Conservation (phyloP, 2,888 invertebrate genomes). For the Megamerina dolium region DNA sequence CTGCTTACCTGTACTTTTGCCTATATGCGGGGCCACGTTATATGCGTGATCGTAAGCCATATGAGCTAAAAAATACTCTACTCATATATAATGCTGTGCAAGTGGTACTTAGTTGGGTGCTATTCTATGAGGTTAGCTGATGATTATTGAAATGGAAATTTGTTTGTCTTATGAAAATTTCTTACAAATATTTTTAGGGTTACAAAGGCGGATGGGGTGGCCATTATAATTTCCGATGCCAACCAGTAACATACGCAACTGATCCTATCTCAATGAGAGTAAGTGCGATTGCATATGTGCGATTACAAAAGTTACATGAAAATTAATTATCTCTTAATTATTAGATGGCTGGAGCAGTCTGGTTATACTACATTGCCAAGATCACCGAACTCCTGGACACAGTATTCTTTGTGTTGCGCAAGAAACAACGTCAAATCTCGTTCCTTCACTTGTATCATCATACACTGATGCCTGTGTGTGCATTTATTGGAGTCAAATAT, state of each 20-base stretch:
- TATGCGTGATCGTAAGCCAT: constrained; percentile 84
- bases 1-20: constrained; percentile 67
- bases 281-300: constrained; percentile 15
- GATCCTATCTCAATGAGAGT: constrained; percentile 57
- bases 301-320: not conserved
- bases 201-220: constrained; percentile 55
- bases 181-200: constrained; percentile 42
- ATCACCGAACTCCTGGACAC: constrained; percentile 48
- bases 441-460: constrained; percentile 83
- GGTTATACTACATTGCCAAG: constrained; percentile 50
- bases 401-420: constrained; percentile 77
- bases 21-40: constrained; percentile 75
- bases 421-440: constrained; percentile 73
- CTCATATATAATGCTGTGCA: constrained; percentile 84
- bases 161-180: not conserved
- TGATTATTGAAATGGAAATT: not conserved
- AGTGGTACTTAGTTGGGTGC: constrained; percentile 73
- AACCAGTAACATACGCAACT: constrained; percentile 63
- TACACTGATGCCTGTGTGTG: constrained; percentile 61
- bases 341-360: constrained; percentile 50
- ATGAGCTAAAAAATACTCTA: constrained; percentile 70
- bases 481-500: constrained; percentile 66
- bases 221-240: constrained; percentile 63
- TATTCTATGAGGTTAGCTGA: constrained; percentile 63
- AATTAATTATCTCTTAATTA: not conserved